phyloP scores from a whole-genome alignment of 2,113 vertebrate genomes.

The Sardina pilchardus region DNA sequence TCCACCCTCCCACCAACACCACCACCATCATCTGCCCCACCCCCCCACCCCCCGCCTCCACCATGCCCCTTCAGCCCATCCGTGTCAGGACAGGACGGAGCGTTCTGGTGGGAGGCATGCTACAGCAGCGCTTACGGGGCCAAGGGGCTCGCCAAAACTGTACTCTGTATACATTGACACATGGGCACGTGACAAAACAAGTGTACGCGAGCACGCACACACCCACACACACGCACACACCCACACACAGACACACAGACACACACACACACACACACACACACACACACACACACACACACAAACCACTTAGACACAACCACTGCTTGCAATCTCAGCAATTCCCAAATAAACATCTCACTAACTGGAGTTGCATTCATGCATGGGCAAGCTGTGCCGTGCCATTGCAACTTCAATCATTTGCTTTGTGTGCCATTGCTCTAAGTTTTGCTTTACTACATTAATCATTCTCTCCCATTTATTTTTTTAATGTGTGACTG shows the following conservation, averaged over 20 bases:
- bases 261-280: not conserved
- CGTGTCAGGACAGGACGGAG: not conserved
- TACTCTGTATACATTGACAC: not conserved
- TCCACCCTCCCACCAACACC: not conserved
- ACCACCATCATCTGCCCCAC: not conserved
- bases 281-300: not conserved
- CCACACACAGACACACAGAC: too few relatives aligned
- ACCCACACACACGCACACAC: not conserved
- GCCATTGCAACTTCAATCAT: not conserved
- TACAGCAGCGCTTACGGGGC: not conserved
- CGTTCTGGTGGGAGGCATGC: not conserved
- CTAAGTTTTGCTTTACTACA: not conserved
- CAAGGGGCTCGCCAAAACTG: not conserved
- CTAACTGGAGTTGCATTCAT: not conserved
- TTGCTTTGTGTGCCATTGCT: not conserved
- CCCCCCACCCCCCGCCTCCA: not conserved
- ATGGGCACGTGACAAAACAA: not conserved
- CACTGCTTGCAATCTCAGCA: not conserved
- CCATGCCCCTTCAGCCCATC: not conserved
- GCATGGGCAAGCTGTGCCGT: not conserved
- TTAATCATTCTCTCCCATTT: not conserved
- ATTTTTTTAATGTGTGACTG: not conserved
- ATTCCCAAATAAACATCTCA: not conserved
- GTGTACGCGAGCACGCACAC: not conserved
- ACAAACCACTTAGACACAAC: too few relatives aligned